Evolutionary conservation across 2,797 vertebrate genomes (phyloP).

Genomic region (Myotis findleyi): DNA sequence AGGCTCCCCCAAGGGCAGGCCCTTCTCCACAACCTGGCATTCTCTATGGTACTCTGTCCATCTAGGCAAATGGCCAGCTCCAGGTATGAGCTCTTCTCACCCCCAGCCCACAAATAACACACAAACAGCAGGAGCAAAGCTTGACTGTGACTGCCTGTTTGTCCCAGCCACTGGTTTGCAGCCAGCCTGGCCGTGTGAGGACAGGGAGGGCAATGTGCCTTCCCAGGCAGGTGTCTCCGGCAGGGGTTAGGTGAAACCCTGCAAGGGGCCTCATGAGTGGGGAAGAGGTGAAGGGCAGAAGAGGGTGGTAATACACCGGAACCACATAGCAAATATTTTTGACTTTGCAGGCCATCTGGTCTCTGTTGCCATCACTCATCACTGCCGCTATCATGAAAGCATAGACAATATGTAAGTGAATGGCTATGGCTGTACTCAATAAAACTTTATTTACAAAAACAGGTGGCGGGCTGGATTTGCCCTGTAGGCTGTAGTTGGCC

Average conservation of each 20-base stretch:
- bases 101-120: too few relatives aligned
- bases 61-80: background rate
- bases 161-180: background rate
- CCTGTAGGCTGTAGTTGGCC: background rate
- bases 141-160: background rate
- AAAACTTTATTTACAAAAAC: background rate
- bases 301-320: background rate
- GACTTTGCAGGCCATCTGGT: background rate
- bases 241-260: fast-evolving
- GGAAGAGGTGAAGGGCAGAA: background rate
- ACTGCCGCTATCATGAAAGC: background rate
- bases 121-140: background rate
- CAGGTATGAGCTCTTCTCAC: background rate
- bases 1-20: fast-evolving
- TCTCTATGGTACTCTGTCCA: background rate
- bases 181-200: background rate
- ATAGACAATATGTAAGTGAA: background rate
- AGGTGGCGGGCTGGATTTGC: background rate
- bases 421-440: background rate
- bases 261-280: background rate
- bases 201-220: background rate
- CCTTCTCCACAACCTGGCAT: background rate
- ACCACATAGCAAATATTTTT: background rate
- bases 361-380: background rate
- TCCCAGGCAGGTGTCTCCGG: background rate